Percentiles rank a stretch among this genome's conserved stretches.
phyloP scores from a whole-genome alignment of 2,888 invertebrate species.

The Andricus quercusramuli region DNA sequence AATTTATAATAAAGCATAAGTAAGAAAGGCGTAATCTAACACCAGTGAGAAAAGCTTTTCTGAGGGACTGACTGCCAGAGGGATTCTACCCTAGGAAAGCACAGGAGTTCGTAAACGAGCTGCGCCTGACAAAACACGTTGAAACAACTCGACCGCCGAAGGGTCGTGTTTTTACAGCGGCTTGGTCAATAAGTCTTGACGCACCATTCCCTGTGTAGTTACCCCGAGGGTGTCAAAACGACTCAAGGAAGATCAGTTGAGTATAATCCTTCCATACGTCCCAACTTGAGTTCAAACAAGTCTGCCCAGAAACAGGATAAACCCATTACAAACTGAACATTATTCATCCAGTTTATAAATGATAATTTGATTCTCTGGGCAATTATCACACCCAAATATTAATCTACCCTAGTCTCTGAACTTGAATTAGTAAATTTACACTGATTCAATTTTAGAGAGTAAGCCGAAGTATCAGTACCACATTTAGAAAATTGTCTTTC shows the following conservation, averaged over 20 bases:
- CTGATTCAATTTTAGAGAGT: not conserved
- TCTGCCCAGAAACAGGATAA: slow-evolving; percentile 1
- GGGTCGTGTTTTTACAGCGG: slow-evolving; percentile 69
- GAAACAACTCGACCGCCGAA: slow-evolving; percentile 68
- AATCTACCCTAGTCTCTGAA: not conserved
- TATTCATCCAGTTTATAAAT: not conserved
- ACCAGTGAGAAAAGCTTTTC: slow-evolving; percentile 27
- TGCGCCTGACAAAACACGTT: slow-evolving; percentile 68
- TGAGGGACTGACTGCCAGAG: not conserved
- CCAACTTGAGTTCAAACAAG: slow-evolving; percentile 8
- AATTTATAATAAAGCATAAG: not conserved
- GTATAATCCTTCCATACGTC: slow-evolving; percentile 20
- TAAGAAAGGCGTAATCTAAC: slow-evolving; percentile 15
- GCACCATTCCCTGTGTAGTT: slow-evolving; percentile 28
- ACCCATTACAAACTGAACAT: slow-evolving; percentile 15
- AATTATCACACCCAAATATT: not conserved
- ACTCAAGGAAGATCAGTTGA: slow-evolving; percentile 39
- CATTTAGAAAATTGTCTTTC: no score
- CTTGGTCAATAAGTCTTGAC: slow-evolving; percentile 55
- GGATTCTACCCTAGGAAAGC: slow-evolving; percentile 35
- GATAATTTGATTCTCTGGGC: not conserved
- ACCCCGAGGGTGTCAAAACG: slow-evolving; percentile 40
- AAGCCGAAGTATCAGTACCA: no score
- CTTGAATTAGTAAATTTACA: not conserved
- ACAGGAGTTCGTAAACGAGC: slow-evolving; percentile 58